Evolutionary conservation across 2,797 vertebrate genomes (phyloP).

Genomic region (Phrynocephalus guinanensis): DNA sequence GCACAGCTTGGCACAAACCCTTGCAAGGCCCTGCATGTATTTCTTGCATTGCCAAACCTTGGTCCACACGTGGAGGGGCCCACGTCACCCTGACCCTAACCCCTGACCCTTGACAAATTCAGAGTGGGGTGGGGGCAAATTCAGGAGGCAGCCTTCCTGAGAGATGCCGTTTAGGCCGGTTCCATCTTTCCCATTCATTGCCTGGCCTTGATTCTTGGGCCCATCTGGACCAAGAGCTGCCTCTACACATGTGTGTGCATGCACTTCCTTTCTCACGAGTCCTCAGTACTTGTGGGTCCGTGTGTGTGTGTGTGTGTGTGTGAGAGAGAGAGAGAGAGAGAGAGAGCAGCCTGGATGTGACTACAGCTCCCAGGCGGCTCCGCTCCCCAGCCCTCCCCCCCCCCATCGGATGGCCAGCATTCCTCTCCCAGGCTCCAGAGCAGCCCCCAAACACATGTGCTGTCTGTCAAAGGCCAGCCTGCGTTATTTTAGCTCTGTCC

Average conservation of each 20-base stretch:
- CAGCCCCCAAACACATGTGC: constrained; percentile 77
- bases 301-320: background rate
- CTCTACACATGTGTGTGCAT: too few relatives aligned
- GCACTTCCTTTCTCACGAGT: background rate
- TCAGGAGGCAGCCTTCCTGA: background rate
- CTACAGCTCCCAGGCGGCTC: constrained; percentile 74
- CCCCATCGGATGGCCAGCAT: constrained; percentile 29
- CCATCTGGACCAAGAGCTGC: too few relatives aligned
- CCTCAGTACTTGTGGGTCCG: background rate
- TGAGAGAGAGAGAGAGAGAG: constrained; percentile 2
- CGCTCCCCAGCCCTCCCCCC: constrained; percentile 40
- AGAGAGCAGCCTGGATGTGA: constrained; percentile 18
- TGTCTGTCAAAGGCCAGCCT: constrained; percentile 73
- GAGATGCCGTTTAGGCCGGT: too few relatives aligned
- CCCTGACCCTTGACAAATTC: too few relatives aligned
- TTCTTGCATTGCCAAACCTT: too few relatives aligned
- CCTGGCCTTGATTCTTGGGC: background rate
- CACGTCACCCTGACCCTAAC: too few relatives aligned
- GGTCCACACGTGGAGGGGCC: too few relatives aligned
- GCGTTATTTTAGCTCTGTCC: constrained; percentile 62
- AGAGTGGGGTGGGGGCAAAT: background rate
- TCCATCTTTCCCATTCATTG: too few relatives aligned
- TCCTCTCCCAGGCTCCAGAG: constrained; percentile 64
- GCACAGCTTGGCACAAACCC: too few relatives aligned
- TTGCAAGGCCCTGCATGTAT: too few relatives aligned